Base-by-base conservation (phyloP, 2,888 invertebrate genomes). In the Harpalus rubripes region DNA sequence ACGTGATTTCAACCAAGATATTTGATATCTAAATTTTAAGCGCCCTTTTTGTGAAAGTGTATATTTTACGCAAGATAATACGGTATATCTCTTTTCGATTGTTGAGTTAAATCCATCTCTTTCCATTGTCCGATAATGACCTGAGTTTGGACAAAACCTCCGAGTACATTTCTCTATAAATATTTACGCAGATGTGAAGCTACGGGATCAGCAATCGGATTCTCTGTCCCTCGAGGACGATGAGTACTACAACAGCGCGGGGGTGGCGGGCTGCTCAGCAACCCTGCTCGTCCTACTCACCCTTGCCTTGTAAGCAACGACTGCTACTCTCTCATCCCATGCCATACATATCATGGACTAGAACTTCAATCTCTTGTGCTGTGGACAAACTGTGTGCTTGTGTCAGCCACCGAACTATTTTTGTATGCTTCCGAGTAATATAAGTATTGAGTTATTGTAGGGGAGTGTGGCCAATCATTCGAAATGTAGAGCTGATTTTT, bases 161-260 rank as follows among this genome's bases (percentile, higher is more conserved):
- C 32, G 39, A 68, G 26, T 68, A 68, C 68, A 68, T 68, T 59
- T 74, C 39, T 84, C 61, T 74, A 58, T 74, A 84, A 84, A 85
- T 80, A 72, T 85, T 85, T 85, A 68, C 72, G 32, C 59, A 85
- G 85, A 85, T 85, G 68, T 80, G 58, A 85, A 85, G 80, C 85
- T 85, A 72, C 68, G 85, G 80, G 85, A 85, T 85, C 85, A 85
- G 52, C 85, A 85, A 63, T 85, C 85, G 52, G 85, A 85, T 68
- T 85, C 85, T 58, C 72, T 85, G 80, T 85, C 85, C 68, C 80
- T 85, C 56, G 85, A 85, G 80, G 85, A 85, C 80, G 85, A 85
- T 80, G 85, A 85, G 68, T 85, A 85, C 85, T 85, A 85, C 68
- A 85, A 85, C 80, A 58, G 85, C 56, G 80, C 65, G 18, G 16